A percentile compares a stretch with the other conserved stretches of the same genome.
These are phyloP conservation scores for Teleogryllus oceanicus DNA, from an alignment of 2,888 invertebrate species.

Conservation along the genomic window DNA sequence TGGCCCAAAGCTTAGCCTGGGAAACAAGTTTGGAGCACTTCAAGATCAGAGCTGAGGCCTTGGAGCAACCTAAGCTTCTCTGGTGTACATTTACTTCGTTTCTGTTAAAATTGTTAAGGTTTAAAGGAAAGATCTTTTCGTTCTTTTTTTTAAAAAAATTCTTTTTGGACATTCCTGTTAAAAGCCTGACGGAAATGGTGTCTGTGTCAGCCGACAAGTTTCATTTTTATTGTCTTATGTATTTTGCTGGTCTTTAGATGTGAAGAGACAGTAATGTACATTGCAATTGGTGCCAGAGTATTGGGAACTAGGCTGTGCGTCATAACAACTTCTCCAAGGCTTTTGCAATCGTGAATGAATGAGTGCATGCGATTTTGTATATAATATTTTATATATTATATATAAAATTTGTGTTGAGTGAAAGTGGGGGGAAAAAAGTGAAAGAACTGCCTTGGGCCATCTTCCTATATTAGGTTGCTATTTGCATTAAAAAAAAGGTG, in stretches of 20 bases:
- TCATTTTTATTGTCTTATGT: not conserved
- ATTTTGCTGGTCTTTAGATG: not conserved
- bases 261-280: not conserved
- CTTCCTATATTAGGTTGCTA: too few species aligned
- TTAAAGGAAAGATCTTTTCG: conserved; percentile 7
- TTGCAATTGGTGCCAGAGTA: not conserved
- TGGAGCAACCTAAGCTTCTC: not conserved
- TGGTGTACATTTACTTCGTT: conserved; percentile 12
- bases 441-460: too few species aligned
- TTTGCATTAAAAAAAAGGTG: too few species aligned
- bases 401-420: too few species aligned
- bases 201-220: not conserved
- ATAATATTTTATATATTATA: too few species aligned
- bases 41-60: conserved; percentile 54
- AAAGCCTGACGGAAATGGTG: conserved; percentile 11
- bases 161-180: conserved; percentile 11
- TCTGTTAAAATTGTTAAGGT: conserved; percentile 1
- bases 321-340: not conserved
- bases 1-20: conserved; percentile 57
- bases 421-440: too few species aligned
- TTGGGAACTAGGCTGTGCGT: not conserved
- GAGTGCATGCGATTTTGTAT: too few species aligned
- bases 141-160: not conserved
- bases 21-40: conserved; percentile 62
- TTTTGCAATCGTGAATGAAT: not conserved